Conservation (phyloP, 1,140 invertebrate species). For the Holotrichia oblita region DNA sequence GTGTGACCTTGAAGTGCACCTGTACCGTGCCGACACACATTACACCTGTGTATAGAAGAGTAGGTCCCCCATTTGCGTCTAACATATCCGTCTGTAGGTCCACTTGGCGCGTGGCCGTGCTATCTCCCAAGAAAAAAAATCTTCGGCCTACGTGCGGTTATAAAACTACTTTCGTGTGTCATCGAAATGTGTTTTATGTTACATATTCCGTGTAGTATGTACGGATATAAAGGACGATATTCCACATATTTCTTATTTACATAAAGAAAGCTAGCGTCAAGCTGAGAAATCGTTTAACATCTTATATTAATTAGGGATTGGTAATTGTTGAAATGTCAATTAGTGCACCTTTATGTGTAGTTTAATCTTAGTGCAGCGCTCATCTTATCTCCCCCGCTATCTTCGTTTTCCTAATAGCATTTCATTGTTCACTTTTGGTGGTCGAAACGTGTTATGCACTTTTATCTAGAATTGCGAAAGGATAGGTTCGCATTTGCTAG, state of each 20-base stretch:
- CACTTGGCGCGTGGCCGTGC: neutral
- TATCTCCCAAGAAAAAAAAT: neutral
- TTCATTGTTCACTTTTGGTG: neutral
- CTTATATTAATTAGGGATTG: neutral
- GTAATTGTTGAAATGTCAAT: neutral
- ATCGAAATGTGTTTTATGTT: slow-evolving; percentile 1
- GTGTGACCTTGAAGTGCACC: slow-evolving; percentile 10
- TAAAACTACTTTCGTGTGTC: slow-evolving; percentile 14
- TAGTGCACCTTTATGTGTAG: too few relatives aligned
- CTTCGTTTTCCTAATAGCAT: neutral
- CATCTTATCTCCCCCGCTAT: neutral
- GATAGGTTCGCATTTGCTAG: neutral
- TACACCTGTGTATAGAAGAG: slow-evolving; percentile 2
- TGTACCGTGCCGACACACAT: slow-evolving; percentile 15
- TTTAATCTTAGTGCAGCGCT: neutral
- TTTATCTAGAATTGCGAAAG: slow-evolving; percentile 3
- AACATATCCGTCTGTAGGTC: neutral
- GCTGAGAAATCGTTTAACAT: neutral
- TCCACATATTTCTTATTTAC: neutral
- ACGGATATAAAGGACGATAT: neutral
- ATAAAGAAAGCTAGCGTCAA: neutral
- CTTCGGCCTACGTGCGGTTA: neutral
- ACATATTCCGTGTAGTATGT: neutral
- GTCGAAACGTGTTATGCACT: neutral
- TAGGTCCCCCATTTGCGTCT: neutral